These are phyloP conservation scores for Myotis vivesi DNA, from an alignment of 2,797 vertebrate species.

Conservation along the genomic window DNA sequence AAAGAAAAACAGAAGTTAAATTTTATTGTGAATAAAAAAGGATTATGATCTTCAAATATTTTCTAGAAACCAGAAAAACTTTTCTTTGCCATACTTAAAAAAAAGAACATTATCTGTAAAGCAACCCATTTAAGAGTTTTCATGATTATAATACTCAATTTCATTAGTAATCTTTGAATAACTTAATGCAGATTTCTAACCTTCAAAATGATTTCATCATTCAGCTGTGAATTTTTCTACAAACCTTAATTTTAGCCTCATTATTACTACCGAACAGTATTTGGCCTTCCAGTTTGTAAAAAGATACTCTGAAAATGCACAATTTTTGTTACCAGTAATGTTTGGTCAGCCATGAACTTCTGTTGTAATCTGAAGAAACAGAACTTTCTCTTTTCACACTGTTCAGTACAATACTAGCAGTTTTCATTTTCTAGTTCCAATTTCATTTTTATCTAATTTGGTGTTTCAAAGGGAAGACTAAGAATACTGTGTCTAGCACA, in stretches of 20 bases:
- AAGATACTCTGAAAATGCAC: neutral
- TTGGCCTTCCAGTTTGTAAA: neutral
- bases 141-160: constrained; percentile 4
- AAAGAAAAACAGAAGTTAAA: neutral
- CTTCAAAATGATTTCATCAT: neutral
- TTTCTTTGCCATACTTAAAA: neutral
- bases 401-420: constrained; percentile 36
- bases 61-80: neutral
- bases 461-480: constrained; percentile 46
- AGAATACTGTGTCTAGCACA: neutral
- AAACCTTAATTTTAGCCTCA: constrained; percentile 26
- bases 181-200: constrained; percentile 24
- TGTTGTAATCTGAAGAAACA: constrained; percentile 46
- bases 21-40: constrained; percentile 31
- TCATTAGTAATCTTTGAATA: neutral
- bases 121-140: neutral
- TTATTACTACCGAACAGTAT: neutral
- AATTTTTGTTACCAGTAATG: constrained; percentile 1
- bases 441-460: constrained; percentile 66
- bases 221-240: constrained; percentile 1
- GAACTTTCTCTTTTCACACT: constrained; percentile 65
- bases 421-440: constrained; percentile 68
- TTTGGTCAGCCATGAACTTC: constrained; percentile 19
- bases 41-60: neutral
- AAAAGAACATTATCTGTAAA: neutral